A percentile compares a stretch with the other conserved stretches of the same genome.
Conservation (phyloP, 2,888 invertebrate species). For the Sialis fuliginosa region DNA sequence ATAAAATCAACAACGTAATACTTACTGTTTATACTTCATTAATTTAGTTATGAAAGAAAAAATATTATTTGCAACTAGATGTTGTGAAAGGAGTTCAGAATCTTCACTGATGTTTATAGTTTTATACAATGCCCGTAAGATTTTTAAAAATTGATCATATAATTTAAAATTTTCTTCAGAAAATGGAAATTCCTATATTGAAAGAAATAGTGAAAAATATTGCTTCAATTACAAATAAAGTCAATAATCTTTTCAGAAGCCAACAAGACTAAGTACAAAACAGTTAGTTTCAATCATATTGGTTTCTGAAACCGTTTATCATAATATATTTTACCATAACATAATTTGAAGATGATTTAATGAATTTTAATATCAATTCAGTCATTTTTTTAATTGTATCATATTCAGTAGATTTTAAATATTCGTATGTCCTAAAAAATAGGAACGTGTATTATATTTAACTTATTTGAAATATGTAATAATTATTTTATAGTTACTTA, state of each 20-base stretch:
- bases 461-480: no score
- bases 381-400: no score
- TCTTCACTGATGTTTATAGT: not conserved
- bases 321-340: no score
- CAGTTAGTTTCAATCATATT: no score
- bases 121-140: slow-evolving; percentile 1
- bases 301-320: no score
- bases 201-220: not conserved
- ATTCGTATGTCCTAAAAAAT: no score
- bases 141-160: slow-evolving; percentile 1
- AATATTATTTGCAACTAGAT: not conserved
- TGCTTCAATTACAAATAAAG: not conserved
- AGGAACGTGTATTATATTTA: no score
- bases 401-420: no score
- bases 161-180: not conserved
- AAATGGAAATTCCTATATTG: slow-evolving; percentile 1
- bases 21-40: not conserved
- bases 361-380: no score
- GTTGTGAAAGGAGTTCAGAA: not conserved
- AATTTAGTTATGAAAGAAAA: not conserved
- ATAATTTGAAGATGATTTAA: no score
- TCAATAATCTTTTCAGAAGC: not conserved
- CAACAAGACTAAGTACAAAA: no score
- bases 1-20: not conserved
- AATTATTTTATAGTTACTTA: no score